Percentiles rank a stretch among this genome's conserved stretches.
phyloP scores from a whole-genome alignment of 2,888 invertebrate genomes.

The Criorhina ranunculi region DNA sequence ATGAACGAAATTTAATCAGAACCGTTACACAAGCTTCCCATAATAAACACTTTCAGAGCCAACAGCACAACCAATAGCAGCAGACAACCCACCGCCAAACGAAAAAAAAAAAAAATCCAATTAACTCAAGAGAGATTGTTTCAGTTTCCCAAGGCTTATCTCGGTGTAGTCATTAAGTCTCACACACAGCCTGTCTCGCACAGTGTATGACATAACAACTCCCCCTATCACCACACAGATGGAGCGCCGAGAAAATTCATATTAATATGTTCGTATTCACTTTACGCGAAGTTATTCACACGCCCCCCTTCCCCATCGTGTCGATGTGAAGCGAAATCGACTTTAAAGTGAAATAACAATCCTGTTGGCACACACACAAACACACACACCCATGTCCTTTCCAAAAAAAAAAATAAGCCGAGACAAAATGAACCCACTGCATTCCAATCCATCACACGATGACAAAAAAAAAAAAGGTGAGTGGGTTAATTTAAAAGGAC shows the following conservation, averaged over 20 bases:
- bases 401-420: constrained; percentile 36
- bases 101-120: constrained; percentile 65
- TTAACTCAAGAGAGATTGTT: constrained; percentile 77
- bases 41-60: constrained; percentile 70
- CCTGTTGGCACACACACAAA: background rate
- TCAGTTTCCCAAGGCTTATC: constrained; percentile 77
- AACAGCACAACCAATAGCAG: constrained; percentile 34
- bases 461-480: constrained; percentile 45
- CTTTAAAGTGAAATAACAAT: constrained; percentile 68
- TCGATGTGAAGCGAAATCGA: constrained; percentile 32
- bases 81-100: constrained; percentile 16
- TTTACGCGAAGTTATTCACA: constrained; percentile 66
- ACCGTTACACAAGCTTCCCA: constrained; percentile 72
- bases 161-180: constrained; percentile 73
- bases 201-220: constrained; percentile 60
- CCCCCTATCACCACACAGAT: background rate
- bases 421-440: constrained; percentile 26
- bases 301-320: constrained; percentile 14
- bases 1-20: constrained; percentile 75
- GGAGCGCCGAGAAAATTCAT: constrained; percentile 58
- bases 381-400: constrained; percentile 37
- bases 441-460: constrained; percentile 40
- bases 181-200: constrained; percentile 68
- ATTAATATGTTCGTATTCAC: constrained; percentile 72
- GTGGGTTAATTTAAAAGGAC: constrained; percentile 74